Percentiles rank a stretch among this genome's conserved stretches.
phyloP scores from a whole-genome alignment of 1,140 invertebrate species.

The Metaphire vulgaris region DNA sequence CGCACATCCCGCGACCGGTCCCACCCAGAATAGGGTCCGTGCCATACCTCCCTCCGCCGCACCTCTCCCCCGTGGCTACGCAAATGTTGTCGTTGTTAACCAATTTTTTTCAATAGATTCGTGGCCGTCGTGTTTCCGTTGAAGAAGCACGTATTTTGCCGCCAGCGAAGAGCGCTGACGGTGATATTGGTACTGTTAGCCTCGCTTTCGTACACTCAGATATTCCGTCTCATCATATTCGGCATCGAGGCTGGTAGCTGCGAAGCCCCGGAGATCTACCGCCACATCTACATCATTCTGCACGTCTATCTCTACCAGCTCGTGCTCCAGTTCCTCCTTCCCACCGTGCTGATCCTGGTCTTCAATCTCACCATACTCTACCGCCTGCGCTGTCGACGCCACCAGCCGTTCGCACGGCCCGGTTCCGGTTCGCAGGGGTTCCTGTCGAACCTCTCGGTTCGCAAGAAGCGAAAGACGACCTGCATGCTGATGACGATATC shows the following conservation, averaged over 20 bases:
- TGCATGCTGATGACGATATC: not conserved
- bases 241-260: slow-evolving; percentile 2
- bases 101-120: too few relatives aligned
- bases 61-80: too few relatives aligned
- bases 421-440: not conserved
- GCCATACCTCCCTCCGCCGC: too few relatives aligned
- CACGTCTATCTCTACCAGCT: slow-evolving; percentile 8
- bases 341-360: slow-evolving; percentile 15
- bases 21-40: too few relatives aligned
- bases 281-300: slow-evolving; percentile 15
- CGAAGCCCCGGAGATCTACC: slow-evolving; percentile 14
- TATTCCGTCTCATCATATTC: slow-evolving; percentile 3
- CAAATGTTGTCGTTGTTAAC: too few relatives aligned
- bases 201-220: not conserved
- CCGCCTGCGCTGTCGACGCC: not conserved
- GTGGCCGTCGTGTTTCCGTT: slow-evolving; percentile 31
- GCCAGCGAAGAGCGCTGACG: not conserved
- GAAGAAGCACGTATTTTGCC: not conserved
- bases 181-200: not conserved
- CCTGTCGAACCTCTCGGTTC: not conserved
- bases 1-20: too few relatives aligned
- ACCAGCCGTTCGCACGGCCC: not conserved
- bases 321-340: slow-evolving; percentile 24
- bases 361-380: not conserved
- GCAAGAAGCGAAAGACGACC: not conserved